Conservation (phyloP, 2,888 invertebrate genomes). For the Morpho helenor region DNA sequence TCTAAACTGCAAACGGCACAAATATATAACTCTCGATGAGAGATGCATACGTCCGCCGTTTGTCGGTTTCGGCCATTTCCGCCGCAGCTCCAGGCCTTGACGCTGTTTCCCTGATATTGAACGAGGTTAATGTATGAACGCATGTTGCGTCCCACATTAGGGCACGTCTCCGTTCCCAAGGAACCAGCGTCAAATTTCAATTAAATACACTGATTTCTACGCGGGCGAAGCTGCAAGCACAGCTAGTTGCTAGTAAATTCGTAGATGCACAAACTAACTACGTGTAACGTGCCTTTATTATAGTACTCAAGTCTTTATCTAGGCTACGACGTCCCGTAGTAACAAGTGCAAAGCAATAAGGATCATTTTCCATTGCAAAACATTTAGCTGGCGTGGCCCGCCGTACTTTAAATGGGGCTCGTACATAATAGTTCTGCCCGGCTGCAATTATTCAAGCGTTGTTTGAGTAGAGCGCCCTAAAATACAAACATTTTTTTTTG, state of each 20-base stretch:
- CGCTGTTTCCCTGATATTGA: too few relatives aligned
- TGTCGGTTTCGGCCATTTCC: too few relatives aligned
- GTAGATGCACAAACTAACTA: constrained; percentile 19
- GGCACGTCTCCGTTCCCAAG: too few relatives aligned
- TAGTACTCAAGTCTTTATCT: constrained; percentile 17
- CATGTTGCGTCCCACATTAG: too few relatives aligned
- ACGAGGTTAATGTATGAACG: too few relatives aligned
- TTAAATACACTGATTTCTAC: too few relatives aligned
- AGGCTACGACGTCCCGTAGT: constrained; percentile 8
- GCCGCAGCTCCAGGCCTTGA: too few relatives aligned
- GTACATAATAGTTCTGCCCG: constrained; percentile 20
- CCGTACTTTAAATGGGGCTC: constrained; percentile 17
- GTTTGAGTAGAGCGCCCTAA: constrained; percentile 14
- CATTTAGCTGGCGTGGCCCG: neutral
- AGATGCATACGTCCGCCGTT: too few relatives aligned
- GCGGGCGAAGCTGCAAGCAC: too few relatives aligned
- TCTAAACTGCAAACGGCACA: too few relatives aligned
- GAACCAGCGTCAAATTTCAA: too few relatives aligned
- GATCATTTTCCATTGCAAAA: constrained; percentile 8
- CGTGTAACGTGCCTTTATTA: constrained; percentile 15
- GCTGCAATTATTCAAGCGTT: constrained; percentile 21
- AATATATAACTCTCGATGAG: too few relatives aligned
- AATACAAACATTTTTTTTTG: constrained; percentile 16
- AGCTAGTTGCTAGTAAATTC: constrained; percentile 4
- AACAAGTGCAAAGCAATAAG: constrained; percentile 4